Evolutionary conservation across 2,888 invertebrate species (phyloP), one percentile per base, ranked within the genome.

Genomic region (Eupithecia dodoneata): DNA sequence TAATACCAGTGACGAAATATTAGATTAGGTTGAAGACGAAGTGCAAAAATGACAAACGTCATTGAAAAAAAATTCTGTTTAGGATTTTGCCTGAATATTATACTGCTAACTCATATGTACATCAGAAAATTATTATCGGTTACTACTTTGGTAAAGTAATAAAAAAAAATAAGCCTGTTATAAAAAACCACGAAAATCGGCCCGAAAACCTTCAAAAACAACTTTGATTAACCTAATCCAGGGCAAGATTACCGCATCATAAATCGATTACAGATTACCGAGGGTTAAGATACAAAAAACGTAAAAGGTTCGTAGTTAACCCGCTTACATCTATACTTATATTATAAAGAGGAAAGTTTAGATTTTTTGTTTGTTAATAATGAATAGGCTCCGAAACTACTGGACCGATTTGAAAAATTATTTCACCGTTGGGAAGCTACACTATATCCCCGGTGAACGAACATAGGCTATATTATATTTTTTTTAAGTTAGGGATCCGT

Each of bases 201-300:
- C 42, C 72, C 4, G 63, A 86, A 89, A 91, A 78, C 92, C 91
- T 93, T 92, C 90, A 82, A 85, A 69, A 87, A 89, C 81, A 86
- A 87, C 90, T 90, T 90, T 93, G 92, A 93, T 94, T 94, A 91
- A 81, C 83, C 78, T 91, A 92, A 92, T 90, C 89, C 87, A 83
- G 81, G 81, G 82, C 86, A 49, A 70, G 70, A 70, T 70, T 70
- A 70, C 70, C 70, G 70, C 70, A 70, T 70, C 83, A 87, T 85
- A 93, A 92, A 93, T 93, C 91, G 71, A 74, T 70, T 70, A 47
- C 76, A 79, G 92, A 92, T 92, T 90, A 67, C 66, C 87, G 89
- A 90, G 89, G 90, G 89, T 90, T 89, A 83, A 78, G 91, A 92
- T 92, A 91, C 86, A 81, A 78, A 81, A 81, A 82, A 30, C 30